A percentile compares a stretch with the other conserved stretches of the same genome.
These are phyloP conservation scores for Anser brachyrhynchus DNA, from an alignment of 2,113 vertebrate species.

Conservation along the genomic window DNA sequence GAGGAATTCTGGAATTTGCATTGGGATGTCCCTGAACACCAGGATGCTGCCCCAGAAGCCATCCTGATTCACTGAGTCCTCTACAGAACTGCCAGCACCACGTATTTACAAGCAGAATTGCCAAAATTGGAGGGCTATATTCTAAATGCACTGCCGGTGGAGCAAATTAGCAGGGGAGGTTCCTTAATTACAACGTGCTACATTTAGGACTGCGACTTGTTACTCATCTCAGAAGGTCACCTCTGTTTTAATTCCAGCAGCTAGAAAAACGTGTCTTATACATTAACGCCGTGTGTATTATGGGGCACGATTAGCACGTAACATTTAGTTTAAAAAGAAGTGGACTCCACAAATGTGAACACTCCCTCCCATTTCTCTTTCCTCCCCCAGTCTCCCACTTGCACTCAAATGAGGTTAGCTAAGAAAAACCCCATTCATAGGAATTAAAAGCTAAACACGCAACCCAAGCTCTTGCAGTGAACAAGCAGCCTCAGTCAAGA, in stretches of 20 bases:
- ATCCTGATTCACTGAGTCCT: neutral
- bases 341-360: neutral
- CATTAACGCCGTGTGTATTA: neutral
- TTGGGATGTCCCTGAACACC: neutral
- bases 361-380: neutral
- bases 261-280: neutral
- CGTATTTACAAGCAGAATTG: neutral
- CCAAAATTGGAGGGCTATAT: neutral
- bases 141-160: neutral
- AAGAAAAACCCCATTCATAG: neutral
- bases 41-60: neutral
- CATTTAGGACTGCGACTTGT: neutral
- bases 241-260: neutral
- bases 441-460: neutral
- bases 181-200: neutral
- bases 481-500: neutral
- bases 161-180: neutral
- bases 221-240: neutral
- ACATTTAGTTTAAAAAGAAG: neutral
- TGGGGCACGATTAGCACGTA: accelerated
- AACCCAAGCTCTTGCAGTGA: neutral
- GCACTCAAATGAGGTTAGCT: neutral
- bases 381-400: neutral
- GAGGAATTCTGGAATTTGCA: neutral
- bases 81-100: neutral